Base-by-base conservation (phyloP, 2,888 invertebrate genomes). In the Eilema caniola region DNA sequence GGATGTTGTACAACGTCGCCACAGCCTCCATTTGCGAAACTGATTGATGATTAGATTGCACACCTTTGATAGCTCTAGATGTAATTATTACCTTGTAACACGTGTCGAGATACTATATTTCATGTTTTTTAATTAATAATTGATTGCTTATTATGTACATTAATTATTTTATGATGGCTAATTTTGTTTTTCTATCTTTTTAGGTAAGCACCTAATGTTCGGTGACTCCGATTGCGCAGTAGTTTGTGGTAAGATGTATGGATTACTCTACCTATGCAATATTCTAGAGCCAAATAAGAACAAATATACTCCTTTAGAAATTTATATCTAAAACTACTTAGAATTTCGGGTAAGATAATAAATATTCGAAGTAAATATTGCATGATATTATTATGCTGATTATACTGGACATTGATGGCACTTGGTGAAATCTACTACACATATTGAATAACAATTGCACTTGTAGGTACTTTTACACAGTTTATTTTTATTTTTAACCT, bases 1-100 rank as follows among this genome's bases (percentile, higher is more conserved):
- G 87, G 86, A 85, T 86, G 85, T 86, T 83, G 83, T 80, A 80
- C 73, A 76, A 79, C 82, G 82, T 79, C 76, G 79, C 79, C 71
- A 64, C 80, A 75, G 80, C 75, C 41, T 67, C 65, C 23, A 56
- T 81, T 88, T 84, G 85, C 83, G 84, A 86, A 80, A 85, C 74
- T 78, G 74, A 79, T 81, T 69, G 23, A 76, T 76, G 82, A 69
- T 79, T 80, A 82, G 78, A 85, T 83, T 83, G 74, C 75, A 62
- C 72, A 37, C 70, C 69, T 72, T 62, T 71, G 77, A 77, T 81
- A 70, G 68, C 62, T 66, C 25, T 60, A 77, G 73, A 81, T 79
- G 73, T 72, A 79, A 75, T 82, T 73, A 77, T 75, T 76, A 70
- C 70, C 71, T 69, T 69, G 31, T 69, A 72, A 73, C 81, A 80